Base-by-base conservation (phyloP, 1,140 invertebrate genomes). In the Ceratitis capitata region DNA sequence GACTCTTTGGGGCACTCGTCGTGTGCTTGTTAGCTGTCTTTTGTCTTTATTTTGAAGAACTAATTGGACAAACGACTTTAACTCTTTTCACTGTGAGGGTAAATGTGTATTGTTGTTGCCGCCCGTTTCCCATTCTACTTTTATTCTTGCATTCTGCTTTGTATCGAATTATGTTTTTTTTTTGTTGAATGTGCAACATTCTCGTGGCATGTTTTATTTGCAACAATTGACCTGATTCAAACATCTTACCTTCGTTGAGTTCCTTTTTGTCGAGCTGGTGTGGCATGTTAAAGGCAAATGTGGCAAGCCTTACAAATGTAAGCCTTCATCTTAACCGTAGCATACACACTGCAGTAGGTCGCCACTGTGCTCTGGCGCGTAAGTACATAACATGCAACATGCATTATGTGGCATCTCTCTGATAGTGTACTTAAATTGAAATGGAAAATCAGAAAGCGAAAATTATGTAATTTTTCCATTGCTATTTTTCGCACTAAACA, bases 41-140 rank as follows among this genome's bases (percentile, higher is more conserved):
- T 78, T 78, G 69, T 78, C 69, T 78, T 45, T 78, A 78, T 78
- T 49, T 78, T 45, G 69, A 78, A 23, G n/a, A n/a, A 45, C 69
- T 78, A 78, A 78, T 78, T 78, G 69, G 69, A 78, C 69, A 78
- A 78, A 78, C 69, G 69, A 78, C 69, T 78, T 78, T 78, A n/a
- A 78, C 69, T 78, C 69, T 78, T 78, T 45, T 78, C 4, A 61
- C n/a, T n/a, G 23, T 39, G 16, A 39, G 39, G 35, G 42, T 45
- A 14, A 78, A 78, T 42, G 69, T 23, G 69, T 39, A 19, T 39
- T 39, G 69, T n/a, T 74, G 64, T 74, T 74, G 19, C 4, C 23
- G 39, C 35, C 45, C 45, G n/a, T 42, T 19, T 35, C 69, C 69
- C 32, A 45, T 78, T n/a, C 39, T n/a, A 23, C 23, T n/a, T n/a